Conservation (phyloP, 2,113 vertebrate genomes). For the Recurvirostra avosetta region DNA sequence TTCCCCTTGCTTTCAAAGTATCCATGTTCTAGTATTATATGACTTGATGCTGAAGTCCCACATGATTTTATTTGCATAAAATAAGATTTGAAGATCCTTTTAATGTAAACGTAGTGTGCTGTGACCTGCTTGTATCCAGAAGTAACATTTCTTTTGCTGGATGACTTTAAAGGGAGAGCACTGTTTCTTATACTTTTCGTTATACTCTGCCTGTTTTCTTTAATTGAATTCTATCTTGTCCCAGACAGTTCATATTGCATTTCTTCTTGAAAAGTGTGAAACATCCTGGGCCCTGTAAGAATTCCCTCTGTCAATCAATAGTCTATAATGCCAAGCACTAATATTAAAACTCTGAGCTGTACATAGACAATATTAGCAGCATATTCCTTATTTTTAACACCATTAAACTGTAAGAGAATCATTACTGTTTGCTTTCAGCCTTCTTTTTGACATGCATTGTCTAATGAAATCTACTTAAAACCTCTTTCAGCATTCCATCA, state of each 20-base stretch:
- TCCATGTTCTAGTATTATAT: not conserved
- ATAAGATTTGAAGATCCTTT: not conserved
- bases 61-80: not conserved
- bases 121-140: not conserved
- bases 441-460: not conserved
- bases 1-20: not conserved
- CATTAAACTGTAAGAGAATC: not conserved
- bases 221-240: not conserved
- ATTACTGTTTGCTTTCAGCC: not conserved
- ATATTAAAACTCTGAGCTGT: not conserved
- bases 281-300: not conserved
- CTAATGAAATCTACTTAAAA: not conserved
- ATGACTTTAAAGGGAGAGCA: not conserved
- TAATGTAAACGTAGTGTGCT: not conserved
- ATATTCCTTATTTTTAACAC: not conserved
- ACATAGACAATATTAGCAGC: not conserved
- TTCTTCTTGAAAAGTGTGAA: not conserved
- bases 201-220: not conserved
- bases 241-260: not conserved
- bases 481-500: not conserved
- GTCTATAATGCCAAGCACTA: not conserved
- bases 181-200: not conserved
- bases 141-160: fast-evolving
- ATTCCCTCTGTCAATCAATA: not conserved
- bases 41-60: not conserved